phyloP scores from a whole-genome alignment of 2,797 vertebrate species.

The Mastacembelus armatus region DNA sequence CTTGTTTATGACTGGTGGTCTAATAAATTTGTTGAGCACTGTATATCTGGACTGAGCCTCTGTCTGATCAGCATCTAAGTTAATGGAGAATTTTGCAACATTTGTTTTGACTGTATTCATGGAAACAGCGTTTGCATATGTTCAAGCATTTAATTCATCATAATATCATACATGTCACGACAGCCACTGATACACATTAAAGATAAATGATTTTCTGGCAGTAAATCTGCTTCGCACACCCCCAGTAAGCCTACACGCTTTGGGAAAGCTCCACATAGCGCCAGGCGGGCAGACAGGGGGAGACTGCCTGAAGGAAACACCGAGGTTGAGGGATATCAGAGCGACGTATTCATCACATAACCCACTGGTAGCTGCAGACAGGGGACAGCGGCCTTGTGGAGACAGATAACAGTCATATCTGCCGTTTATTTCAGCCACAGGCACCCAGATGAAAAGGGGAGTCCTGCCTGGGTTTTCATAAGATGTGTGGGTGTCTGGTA shows the following conservation, averaged over 20 bases:
- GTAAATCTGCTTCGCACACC: slow-evolving; percentile 26
- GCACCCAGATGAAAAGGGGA: slow-evolving; percentile 24
- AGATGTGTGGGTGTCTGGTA: slow-evolving; percentile 1
- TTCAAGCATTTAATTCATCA: neutral
- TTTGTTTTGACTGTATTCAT: neutral
- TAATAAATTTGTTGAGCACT: no score
- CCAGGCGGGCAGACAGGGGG: slow-evolving; percentile 8
- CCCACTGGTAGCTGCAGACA: slow-evolving; percentile 44
- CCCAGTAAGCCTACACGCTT: no score
- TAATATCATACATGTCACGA: no score
- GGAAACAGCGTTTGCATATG: neutral
- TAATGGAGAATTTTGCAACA: neutral
- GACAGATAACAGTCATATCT: slow-evolving; percentile 66
- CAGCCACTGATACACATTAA: slow-evolving; percentile 15
- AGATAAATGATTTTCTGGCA: no score
- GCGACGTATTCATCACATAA: slow-evolving; percentile 67
- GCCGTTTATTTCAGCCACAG: slow-evolving; percentile 54
- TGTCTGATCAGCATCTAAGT: slow-evolving; percentile 45
- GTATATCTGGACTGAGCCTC: slow-evolving; percentile 56
- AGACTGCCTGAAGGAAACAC: slow-evolving; percentile 52
- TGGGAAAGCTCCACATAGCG: slow-evolving; percentile 44
- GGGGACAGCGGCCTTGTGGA: slow-evolving; percentile 46
- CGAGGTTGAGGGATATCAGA: slow-evolving; percentile 72
- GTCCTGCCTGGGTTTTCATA: slow-evolving; percentile 29
- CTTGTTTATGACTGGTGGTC: no score